A percentile compares a stretch with the other conserved stretches of the same genome.
These are phyloP conservation scores for Peromyscus melanophrys DNA, from an alignment of 2,797 vertebrate species.

Conservation along the genomic window DNA sequence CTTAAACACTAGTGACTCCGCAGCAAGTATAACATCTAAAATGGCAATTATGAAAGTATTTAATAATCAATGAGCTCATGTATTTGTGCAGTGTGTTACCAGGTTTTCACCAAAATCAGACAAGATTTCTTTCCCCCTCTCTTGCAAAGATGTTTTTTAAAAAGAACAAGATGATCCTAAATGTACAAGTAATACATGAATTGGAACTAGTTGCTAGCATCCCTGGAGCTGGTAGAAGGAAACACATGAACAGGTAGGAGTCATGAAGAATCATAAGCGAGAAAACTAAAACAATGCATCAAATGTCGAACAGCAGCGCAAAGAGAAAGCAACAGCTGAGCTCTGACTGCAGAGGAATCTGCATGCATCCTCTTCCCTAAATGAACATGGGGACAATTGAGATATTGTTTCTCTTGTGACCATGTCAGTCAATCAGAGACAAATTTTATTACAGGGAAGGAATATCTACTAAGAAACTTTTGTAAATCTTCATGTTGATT, in stretches of 20 bases:
- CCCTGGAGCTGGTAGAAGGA: not conserved
- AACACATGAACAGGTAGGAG: not conserved
- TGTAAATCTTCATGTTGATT: not conserved
- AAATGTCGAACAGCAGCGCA: not conserved
- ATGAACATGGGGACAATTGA: slow-evolving; percentile 29
- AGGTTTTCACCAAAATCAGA: not conserved
- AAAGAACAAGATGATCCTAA: slow-evolving; percentile 19
- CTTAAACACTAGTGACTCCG: not conserved
- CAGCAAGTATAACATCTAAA: not conserved
- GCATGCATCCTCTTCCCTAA: not conserved
- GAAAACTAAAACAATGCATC: not conserved
- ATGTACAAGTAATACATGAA: not conserved
- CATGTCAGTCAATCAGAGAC: not conserved
- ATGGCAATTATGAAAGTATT: not conserved
- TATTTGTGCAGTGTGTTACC: not conserved
- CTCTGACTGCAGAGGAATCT: not conserved
- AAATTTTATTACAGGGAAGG: slow-evolving; percentile 3
- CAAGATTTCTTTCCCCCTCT: not conserved
- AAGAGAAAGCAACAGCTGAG: not conserved
- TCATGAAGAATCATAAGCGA: not conserved
- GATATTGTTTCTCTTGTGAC: not conserved
- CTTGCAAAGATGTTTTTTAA: not conserved
- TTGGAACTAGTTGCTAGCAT: not conserved
- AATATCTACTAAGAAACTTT: not conserved
- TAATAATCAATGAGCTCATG: not conserved